Evolutionary conservation across 2,888 invertebrate species (phyloP).

Genomic region (Keiferia lycopersicella): DNA sequence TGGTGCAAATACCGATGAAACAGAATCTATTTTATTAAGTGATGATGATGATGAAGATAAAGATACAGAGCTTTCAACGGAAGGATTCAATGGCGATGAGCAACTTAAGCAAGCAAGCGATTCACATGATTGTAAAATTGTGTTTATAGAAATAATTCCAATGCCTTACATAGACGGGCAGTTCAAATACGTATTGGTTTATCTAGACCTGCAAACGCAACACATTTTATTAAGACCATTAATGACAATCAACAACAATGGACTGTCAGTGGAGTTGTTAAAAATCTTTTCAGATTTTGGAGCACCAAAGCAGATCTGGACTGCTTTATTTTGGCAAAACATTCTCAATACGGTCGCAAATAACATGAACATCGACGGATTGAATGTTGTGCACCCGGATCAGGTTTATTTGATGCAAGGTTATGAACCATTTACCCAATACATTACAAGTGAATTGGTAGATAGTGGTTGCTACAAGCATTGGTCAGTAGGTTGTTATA

Average conservation of each 20-base stretch:
- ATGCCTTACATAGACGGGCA: not conserved
- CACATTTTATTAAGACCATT: slow-evolving; percentile 7
- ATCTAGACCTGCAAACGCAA: not conserved
- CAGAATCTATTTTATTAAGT: no score
- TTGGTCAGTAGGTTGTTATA: not conserved
- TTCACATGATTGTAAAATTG: not conserved
- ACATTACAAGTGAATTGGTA: not conserved
- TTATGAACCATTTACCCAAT: not conserved
- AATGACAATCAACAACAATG: not conserved
- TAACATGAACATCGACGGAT: not conserved
- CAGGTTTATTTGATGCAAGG: not conserved
- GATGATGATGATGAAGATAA: no score
- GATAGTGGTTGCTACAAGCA: not conserved
- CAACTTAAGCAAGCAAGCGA: not conserved
- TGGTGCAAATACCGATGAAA: no score
- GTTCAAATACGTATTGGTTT: not conserved
- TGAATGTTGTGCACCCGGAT: not conserved
- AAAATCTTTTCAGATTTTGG: slow-evolving; percentile 14
- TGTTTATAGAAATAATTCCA: not conserved
- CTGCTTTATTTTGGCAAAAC: not conserved
- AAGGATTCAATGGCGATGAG: not conserved
- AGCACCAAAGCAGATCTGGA: not conserved
- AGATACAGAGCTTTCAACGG: not conserved
- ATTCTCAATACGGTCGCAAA: not conserved
- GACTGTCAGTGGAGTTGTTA: not conserved